Evolutionary conservation across 2,888 invertebrate species (phyloP), one percentile per base, ranked within the genome.

Genomic region (Pegoplata infirma): DNA sequence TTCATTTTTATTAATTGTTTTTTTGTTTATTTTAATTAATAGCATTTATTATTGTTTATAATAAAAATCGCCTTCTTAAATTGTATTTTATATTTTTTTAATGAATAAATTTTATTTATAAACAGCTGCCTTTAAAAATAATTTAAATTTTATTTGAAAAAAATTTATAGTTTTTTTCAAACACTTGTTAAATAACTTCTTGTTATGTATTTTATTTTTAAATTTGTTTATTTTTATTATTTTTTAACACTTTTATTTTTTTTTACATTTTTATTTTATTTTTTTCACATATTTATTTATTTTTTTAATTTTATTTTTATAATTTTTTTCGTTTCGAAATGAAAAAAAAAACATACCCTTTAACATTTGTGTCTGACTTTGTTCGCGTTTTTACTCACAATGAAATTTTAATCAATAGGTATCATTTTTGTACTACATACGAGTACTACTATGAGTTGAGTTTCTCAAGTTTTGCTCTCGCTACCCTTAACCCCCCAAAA

Each of bases 371-470:
- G 63, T 63, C 61, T 66, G 74, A n/a, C 66, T 72, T 25, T 61
- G 12, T 72, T 79, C 67, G 63, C 71, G 71, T 72, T 75, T 72
- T 72, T 58, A 72, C 75, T 79, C 75, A 40, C 75, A 79, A 75
- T 79, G 67, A 79, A 64, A 51, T 58, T 72, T 56, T 56, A 75
- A 67, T 73, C 77, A 68, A 79, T 75, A 66, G 69, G 12, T 64
- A 46, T 67, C n/a, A n/a, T 56, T 72, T 55, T 61, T 40, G 36
- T 40, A n/a, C n/a, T 12, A n/a, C 25, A 3, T n/a, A n/a, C n/a
- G n/a, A n/a, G n/a, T n/a, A n/a, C n/a, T n/a, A n/a, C n/a, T n/a
- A n/a, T n/a, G n/a, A n/a, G n/a, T n/a, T 61, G 32, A 58, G n/a
- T 51, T 77, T 71, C 68, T 44, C 68, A 58, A 56, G 63, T 73